These are phyloP conservation scores for Scaptomyza pallida DNA, from an alignment of 1,140 invertebrate species.

Conservation along the genomic window DNA sequence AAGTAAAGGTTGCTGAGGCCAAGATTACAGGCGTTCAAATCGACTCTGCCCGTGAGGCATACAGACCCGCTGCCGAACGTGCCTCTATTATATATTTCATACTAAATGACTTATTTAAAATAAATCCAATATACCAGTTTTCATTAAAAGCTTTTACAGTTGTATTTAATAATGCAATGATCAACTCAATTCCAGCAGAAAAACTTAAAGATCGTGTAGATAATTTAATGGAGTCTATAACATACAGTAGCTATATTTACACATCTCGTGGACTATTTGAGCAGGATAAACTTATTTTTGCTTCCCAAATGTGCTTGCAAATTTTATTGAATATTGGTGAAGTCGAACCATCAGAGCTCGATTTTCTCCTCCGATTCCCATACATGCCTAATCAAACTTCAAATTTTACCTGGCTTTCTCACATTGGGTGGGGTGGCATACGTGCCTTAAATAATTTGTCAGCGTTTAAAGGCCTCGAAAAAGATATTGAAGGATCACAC, in stretches of 20 bases:
- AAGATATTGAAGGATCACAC: constrained; percentile 95
- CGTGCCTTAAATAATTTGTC: constrained; percentile 90
- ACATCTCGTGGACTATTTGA: constrained; percentile 96
- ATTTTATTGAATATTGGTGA: constrained; percentile 88
- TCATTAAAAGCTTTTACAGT: constrained; percentile 97
- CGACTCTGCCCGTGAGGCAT: constrained; percentile 94
- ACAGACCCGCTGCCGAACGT: constrained; percentile 92
- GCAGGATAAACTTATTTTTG: constrained; percentile 95
- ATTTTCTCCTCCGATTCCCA: constrained; percentile 94
- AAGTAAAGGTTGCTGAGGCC: constrained; percentile 93
- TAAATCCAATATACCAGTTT: constrained; percentile 98
- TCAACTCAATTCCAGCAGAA: constrained; percentile 88
- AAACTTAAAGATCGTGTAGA: constrained; percentile 89
- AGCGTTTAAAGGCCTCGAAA: constrained; percentile 94
- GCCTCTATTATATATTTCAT: constrained; percentile 97
- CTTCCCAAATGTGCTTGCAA: constrained; percentile 94
- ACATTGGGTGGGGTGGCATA: constrained; percentile 94
- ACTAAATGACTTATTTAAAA: constrained; percentile 95
- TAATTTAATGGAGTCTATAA: constrained; percentile 94
- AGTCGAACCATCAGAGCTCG: constrained; percentile 90
- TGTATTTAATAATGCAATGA: constrained; percentile 95
- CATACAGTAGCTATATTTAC: constrained; percentile 94
- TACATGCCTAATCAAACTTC: constrained; percentile 87
- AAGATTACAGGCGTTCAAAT: constrained; percentile 94
- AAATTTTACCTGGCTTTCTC: constrained; percentile 94